Conservation (phyloP, 1,140 invertebrate species). For the Bradysia coprophila region DNA sequence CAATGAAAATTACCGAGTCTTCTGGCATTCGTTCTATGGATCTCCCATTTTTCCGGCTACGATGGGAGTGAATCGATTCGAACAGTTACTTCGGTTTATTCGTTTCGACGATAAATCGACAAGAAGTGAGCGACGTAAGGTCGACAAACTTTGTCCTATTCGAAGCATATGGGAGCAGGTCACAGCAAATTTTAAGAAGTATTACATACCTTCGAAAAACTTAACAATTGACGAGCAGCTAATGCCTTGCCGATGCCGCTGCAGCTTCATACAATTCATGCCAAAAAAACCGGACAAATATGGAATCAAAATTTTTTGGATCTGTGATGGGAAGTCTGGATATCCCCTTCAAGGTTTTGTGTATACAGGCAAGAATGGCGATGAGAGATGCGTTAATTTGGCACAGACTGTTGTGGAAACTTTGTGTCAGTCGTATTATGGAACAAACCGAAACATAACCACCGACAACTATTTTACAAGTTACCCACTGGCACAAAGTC, state of each 20-base stretch:
- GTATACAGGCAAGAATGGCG: slow-evolving; percentile 10
- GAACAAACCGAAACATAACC: slow-evolving; percentile 12
- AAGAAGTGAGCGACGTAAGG: not conserved
- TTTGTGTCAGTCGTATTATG: slow-evolving; percentile 9
- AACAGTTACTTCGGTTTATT: not conserved
- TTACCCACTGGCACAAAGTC: slow-evolving; percentile 7
- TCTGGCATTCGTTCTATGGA: not conserved
- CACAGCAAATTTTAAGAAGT: not conserved
- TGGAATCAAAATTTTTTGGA: not conserved
- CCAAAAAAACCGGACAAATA: not conserved
- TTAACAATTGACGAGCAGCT: not conserved
- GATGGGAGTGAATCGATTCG: not conserved
- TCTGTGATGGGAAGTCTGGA: not conserved
- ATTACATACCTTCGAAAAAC: not conserved
- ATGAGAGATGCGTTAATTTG: slow-evolving; percentile 4
- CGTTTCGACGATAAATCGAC: not conserved
- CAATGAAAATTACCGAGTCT: not conserved
- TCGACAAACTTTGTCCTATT: not conserved
- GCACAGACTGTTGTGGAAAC: slow-evolving; percentile 10
- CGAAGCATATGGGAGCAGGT: not conserved
- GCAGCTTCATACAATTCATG: not conserved
- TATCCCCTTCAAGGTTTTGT: slow-evolving; percentile 7
- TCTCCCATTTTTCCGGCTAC: not conserved
- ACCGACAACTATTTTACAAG: slow-evolving; percentile 15
- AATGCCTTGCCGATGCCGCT: not conserved